Percentiles rank a stretch among this genome's conserved stretches.
Conservation (phyloP, 2,888 invertebrate genomes). For the Drosophila suboccidentalis region DNA sequence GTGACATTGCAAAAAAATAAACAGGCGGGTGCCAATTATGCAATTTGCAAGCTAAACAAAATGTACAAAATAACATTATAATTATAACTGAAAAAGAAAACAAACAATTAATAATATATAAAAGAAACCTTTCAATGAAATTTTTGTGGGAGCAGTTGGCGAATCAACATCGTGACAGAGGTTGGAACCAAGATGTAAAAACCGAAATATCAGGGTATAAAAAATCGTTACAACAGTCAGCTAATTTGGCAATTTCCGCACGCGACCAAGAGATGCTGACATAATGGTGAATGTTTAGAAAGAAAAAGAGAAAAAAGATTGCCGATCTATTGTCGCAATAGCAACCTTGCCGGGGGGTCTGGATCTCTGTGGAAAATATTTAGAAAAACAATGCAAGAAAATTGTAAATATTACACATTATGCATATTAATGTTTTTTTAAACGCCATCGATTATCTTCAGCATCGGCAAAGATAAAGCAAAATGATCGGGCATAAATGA, state of each 20-base stretch:
- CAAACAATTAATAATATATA: slow-evolving; percentile 3
- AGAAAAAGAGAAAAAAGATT: slow-evolving; percentile 18
- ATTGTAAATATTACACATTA: slow-evolving; percentile 19
- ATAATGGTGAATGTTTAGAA: slow-evolving; percentile 52
- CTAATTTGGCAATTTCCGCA: slow-evolving; percentile 70
- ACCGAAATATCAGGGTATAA: slow-evolving; percentile 11
- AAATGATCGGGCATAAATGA: slow-evolving; percentile 38
- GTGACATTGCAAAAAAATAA: slow-evolving; percentile 21
- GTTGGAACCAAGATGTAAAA: slow-evolving; percentile 22
- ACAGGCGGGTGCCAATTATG: slow-evolving; percentile 12
- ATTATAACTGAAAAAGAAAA: not conserved
- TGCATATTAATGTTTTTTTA: slow-evolving; percentile 54
- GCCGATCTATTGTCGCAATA: slow-evolving; percentile 53
- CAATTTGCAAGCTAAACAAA: slow-evolving; percentile 10
- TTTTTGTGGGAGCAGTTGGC: slow-evolving; percentile 30
- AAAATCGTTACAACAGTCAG: slow-evolving; percentile 40
- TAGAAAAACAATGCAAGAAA: slow-evolving; percentile 15
- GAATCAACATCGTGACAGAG: slow-evolving; percentile 32
- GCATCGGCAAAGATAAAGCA: slow-evolving; percentile 28
- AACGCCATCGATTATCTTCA: slow-evolving; percentile 39
- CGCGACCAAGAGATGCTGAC: slow-evolving; percentile 52
- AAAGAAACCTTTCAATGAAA: not conserved
- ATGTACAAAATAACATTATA: not conserved
- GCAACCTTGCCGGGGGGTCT: slow-evolving; percentile 52
- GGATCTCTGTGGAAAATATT: slow-evolving; percentile 31